phyloP scores from a whole-genome alignment of 2,888 invertebrate species.

The Orthosia gracilis region DNA sequence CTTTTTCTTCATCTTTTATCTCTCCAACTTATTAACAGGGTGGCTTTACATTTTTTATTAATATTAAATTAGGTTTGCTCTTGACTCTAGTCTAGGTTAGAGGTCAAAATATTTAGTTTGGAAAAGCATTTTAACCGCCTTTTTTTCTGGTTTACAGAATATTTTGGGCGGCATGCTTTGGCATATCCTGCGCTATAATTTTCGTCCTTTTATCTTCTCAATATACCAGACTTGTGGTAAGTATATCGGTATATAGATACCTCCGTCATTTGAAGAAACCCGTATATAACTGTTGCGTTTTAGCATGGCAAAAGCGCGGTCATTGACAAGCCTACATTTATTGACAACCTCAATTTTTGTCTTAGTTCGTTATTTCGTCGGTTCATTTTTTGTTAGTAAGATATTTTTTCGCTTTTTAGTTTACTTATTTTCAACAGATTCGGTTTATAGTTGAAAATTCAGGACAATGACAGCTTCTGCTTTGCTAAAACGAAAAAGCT shows the following conservation, averaged over 20 bases:
- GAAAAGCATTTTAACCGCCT: background rate
- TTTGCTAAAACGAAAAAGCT: too few species aligned
- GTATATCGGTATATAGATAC: slow-evolving; percentile 46
- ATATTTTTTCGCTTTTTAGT: too few species aligned
- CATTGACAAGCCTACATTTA: too few species aligned
- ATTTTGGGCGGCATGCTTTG: slow-evolving; percentile 81
- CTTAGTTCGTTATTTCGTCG: too few species aligned
- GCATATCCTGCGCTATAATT: slow-evolving; percentile 72
- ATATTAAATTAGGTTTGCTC: too few species aligned
- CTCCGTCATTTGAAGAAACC: background rate
- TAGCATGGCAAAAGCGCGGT: too few species aligned
- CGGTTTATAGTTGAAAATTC: too few species aligned
- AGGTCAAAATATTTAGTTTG: slow-evolving; percentile 2
- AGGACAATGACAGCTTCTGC: too few species aligned
- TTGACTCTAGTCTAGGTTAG: too few species aligned
- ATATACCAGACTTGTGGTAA: slow-evolving; percentile 81
- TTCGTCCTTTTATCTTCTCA: slow-evolving; percentile 77
- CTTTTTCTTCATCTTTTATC: background rate
- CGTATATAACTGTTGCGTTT: background rate
- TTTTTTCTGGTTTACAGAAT: slow-evolving; percentile 70
- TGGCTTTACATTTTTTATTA: slow-evolving; percentile 10
- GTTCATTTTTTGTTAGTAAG: too few species aligned
- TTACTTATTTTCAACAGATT: too few species aligned
- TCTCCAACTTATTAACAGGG: slow-evolving; percentile 6
- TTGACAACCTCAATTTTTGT: too few species aligned